phyloP scores from a whole-genome alignment of 2,113 vertebrate genomes.

The Anarrhichthys ocellatus region DNA sequence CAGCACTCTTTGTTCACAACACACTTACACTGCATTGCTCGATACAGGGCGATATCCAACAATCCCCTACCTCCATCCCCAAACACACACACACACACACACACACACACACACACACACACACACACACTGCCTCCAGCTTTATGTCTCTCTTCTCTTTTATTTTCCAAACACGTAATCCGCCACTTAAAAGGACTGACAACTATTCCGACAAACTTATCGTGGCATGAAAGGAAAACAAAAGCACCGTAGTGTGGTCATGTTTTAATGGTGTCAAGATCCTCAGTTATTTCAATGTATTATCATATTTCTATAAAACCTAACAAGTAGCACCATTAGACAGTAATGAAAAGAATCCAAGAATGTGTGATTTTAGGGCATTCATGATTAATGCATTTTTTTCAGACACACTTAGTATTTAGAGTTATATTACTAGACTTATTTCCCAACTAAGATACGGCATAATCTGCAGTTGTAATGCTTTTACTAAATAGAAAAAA shows the following conservation, averaged over 20 bases:
- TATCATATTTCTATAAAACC: neutral
- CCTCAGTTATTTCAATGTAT: neutral
- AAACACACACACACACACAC: neutral
- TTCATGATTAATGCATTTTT: constrained; percentile 3
- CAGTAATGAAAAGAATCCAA: neutral
- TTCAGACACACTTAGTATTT: neutral
- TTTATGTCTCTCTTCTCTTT: neutral
- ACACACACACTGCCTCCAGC: neutral
- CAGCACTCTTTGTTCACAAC: constrained; percentile 35
- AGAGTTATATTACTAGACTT: neutral
- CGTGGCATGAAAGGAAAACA: neutral
- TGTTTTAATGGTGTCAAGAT: constrained; percentile 2
- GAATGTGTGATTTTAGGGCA: constrained; percentile 5
- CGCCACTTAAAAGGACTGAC: neutral
- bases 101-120: constrained; percentile 1
- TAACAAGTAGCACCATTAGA: neutral
- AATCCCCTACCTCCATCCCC: neutral
- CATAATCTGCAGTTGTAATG: constrained; percentile 20
- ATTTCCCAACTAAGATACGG: neutral
- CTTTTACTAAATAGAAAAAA: constrained; percentile 1
- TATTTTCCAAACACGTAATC: neutral
- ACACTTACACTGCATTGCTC: constrained; percentile 32
- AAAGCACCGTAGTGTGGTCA: neutral
- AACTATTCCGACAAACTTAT: neutral
- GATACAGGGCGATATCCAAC: constrained; percentile 12